phyloP scores from a whole-genome alignment of 2,113 vertebrate genomes.

The Dromaius novaehollandiae region DNA sequence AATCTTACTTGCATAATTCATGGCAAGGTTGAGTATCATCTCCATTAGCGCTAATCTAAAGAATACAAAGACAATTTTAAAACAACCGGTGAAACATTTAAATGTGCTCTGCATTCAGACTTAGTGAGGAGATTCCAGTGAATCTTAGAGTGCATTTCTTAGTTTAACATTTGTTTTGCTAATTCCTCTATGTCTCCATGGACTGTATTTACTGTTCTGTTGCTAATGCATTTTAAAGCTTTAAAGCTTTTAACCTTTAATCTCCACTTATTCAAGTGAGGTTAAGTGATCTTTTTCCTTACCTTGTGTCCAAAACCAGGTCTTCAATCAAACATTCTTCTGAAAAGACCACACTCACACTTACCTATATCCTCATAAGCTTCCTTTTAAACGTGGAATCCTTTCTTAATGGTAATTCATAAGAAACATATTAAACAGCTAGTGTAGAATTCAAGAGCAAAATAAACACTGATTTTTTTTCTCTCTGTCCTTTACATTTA shows the following conservation, averaged over 20 bases:
- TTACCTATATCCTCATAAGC: constrained; percentile 56
- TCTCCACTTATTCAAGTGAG: constrained; percentile 77
- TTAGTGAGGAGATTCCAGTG: constrained; percentile 60
- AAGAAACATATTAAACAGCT: constrained; percentile 31
- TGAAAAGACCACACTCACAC: constrained; percentile 64
- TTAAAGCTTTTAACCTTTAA: constrained; percentile 85
- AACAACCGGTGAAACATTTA: constrained; percentile 58
- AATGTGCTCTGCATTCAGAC: constrained; percentile 58
- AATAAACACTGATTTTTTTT: not conserved
- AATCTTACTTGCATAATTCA: constrained; percentile 40
- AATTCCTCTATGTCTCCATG: constrained; percentile 75
- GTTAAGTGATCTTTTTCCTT: constrained; percentile 77
- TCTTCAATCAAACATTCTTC: constrained; percentile 76
- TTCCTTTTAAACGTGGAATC: constrained; percentile 37
- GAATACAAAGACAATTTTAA: constrained; percentile 66
- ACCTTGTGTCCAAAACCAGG: constrained; percentile 72
- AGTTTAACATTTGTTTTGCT: constrained; percentile 81
- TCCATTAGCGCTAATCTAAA: constrained; percentile 59
- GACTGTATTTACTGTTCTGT: constrained; percentile 78
- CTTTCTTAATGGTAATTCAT: constrained; percentile 43
- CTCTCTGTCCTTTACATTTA: not conserved
- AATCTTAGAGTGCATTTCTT: constrained; percentile 68
- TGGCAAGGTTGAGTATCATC: not conserved
- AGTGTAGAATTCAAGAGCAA: constrained; percentile 14
- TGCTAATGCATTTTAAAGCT: constrained; percentile 80